Base-by-base conservation (phyloP, 2,113 vertebrate species). In the Limnothrissa miodon region DNA sequence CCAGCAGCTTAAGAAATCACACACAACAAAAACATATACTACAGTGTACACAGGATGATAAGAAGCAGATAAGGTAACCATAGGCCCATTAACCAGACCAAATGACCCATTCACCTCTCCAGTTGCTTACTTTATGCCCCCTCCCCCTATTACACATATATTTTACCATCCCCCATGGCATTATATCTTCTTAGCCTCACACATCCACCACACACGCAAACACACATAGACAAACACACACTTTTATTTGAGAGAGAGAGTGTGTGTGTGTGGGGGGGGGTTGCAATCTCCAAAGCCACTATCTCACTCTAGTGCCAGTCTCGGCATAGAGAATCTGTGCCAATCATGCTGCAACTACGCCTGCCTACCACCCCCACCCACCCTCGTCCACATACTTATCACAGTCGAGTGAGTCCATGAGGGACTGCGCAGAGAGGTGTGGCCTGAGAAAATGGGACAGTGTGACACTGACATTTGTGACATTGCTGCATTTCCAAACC, bases 391-490 rank as follows among this genome's bases (percentile, higher is more conserved):
- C 29, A 74, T 15, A 74, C 29, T 17, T 39, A 29, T 17, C 66
- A 74, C 66, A 33, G 66, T 33, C 15, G 29, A 74, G 66, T 74
- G 29, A 74, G 62, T 70, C 33, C 11, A 13, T 19, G 11, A 36
- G 36, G 66, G 66, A 36, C 66, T 17, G 59, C n/a, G 1, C 66
- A 74, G 19, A 74, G 29, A 74, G 11, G 25, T 10, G 25, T 74
- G 66, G 5, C 66, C 66, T 74, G 29, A 36, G 66, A 74, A 74
- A 74, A 17, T 74, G 66, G 66, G 33, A 74, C 66, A 74, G 29
- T 74, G 66, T 74, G 66, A 29, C 66, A 39, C 66, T 74, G 29
- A 4, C 4, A 33, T 13, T 74, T 17, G 66, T 15, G 13, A 74
- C 29, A 36, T 74, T 74, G 33, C 29, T 1, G 13, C 33, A 17